A percentile compares a stretch with the other conserved stretches of the same genome.
Evolutionary conservation across 2,888 invertebrate species (phyloP).

Genomic region (Drosophila cognata): DNA sequence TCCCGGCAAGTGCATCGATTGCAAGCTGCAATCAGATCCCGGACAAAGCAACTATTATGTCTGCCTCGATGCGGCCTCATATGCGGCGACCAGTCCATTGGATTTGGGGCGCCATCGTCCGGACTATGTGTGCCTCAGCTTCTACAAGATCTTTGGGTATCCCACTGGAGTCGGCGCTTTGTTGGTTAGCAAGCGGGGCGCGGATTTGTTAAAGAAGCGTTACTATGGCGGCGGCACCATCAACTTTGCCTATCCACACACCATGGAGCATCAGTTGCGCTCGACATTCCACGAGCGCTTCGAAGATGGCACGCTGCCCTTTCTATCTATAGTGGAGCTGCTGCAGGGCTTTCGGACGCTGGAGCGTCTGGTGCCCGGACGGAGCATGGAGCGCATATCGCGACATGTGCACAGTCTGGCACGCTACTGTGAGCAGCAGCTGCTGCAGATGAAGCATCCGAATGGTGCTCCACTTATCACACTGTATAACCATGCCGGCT

Average conservation of each 20-base stretch:
- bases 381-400: conserved; percentile 88
- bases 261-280: conserved; percentile 90
- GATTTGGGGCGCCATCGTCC: conserved; percentile 90
- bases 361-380: conserved; percentile 87
- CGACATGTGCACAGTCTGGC: conserved; percentile 91
- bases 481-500: conserved; percentile 91
- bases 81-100: conserved; percentile 90
- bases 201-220: conserved; percentile 85
- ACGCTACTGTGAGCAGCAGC: conserved; percentile 88
- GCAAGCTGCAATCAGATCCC: background rate
- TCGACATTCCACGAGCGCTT: conserved; percentile 91
- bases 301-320: conserved; percentile 97
- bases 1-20: conserved; percentile 67
- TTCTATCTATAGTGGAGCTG: conserved; percentile 92
- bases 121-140: conserved; percentile 96
- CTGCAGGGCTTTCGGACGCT: conserved; percentile 93
- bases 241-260: conserved; percentile 90
- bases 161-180: conserved; percentile 98
- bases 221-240: conserved; percentile 99
- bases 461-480: conserved; percentile 90
- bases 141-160: conserved; percentile 98
- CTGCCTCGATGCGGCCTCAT: conserved; percentile 94
- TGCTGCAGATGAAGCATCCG: conserved; percentile 88
- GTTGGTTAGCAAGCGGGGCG: conserved; percentile 88
- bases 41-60: conserved; percentile 87